A percentile compares a stretch with the other conserved stretches of the same genome.
phyloP scores from a whole-genome alignment of 2,888 invertebrate species.

The Helicoverpa assulta region DNA sequence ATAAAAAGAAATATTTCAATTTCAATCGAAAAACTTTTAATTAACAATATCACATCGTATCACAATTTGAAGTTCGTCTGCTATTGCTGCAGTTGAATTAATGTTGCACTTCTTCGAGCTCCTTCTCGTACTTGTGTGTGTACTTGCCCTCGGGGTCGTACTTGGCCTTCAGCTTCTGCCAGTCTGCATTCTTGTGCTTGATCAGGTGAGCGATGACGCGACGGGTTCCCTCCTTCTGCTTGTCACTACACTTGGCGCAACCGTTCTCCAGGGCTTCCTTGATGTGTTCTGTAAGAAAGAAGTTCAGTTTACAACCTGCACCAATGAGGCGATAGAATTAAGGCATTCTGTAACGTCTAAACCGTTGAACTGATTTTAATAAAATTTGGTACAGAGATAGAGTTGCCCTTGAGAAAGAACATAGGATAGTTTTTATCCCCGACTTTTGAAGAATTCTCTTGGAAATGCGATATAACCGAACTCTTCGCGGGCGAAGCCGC shows the following conservation, averaged over 20 bases:
- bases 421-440: too few species aligned
- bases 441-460: too few species aligned
- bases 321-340: background rate
- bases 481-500: too few species aligned
- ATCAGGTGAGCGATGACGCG: slow-evolving; percentile 73
- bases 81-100: background rate
- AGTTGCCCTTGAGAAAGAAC: too few species aligned
- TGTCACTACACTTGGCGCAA: slow-evolving; percentile 71
- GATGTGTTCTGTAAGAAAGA: slow-evolving; percentile 70
- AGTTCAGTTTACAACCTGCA: too few species aligned
- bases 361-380: too few species aligned
- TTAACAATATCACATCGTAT: slow-evolving; percentile 10
- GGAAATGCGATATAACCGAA: too few species aligned
- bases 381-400: too few species aligned
- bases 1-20: too few species aligned
- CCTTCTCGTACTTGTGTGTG: slow-evolving; percentile 75
- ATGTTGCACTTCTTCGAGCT: slow-evolving; percentile 65
- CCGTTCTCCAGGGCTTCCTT: slow-evolving; percentile 74
- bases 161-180: slow-evolving; percentile 76
- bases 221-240: slow-evolving; percentile 68
- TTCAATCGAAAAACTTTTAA: slow-evolving; percentile 12
- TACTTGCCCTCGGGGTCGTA: slow-evolving; percentile 80
- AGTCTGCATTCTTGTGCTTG: slow-evolving; percentile 75
- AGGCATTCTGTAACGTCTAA: too few species aligned
- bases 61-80: too few species aligned